A percentile compares a stretch with the other conserved stretches of the same genome.
Evolutionary conservation across 2,113 vertebrate species (phyloP).

Genomic region (Monarcha castaneiventris): DNA sequence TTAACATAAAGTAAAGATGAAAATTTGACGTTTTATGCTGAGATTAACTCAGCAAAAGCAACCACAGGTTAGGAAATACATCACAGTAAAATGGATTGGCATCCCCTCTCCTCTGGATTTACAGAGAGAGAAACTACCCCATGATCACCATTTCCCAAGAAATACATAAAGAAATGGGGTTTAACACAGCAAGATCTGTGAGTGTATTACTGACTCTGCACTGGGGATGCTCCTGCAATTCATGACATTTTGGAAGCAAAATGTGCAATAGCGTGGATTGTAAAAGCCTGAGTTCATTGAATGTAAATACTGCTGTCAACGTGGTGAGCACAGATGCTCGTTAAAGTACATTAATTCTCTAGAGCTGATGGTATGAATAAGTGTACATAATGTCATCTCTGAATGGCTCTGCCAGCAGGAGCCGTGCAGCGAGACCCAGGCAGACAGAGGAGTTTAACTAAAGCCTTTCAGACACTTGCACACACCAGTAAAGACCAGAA

Average conservation of each 20-base stretch:
- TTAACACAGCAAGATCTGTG: background rate
- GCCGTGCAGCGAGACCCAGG: background rate
- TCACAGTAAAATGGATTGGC: background rate
- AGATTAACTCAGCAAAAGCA: background rate
- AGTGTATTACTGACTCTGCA: background rate
- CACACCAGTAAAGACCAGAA: background rate
- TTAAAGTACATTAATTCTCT: background rate
- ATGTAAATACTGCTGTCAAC: background rate
- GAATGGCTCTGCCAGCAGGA: background rate
- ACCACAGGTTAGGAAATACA: accelerated
- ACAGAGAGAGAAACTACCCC: background rate
- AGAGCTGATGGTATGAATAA: background rate
- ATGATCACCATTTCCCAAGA: background rate
- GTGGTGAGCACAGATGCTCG: background rate
- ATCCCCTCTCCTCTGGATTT: background rate
- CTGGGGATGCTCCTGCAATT: background rate
- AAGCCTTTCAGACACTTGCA: background rate
- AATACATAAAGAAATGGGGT: background rate
- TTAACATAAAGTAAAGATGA: background rate
- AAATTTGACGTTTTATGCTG: background rate
- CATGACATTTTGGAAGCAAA: background rate
- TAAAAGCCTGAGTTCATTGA: background rate
- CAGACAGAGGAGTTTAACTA: background rate
- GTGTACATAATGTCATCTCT: background rate
- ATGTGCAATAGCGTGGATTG: background rate